Evolutionary conservation across 2,888 invertebrate genomes (phyloP).

Genomic region (Anthrax anthrax): DNA sequence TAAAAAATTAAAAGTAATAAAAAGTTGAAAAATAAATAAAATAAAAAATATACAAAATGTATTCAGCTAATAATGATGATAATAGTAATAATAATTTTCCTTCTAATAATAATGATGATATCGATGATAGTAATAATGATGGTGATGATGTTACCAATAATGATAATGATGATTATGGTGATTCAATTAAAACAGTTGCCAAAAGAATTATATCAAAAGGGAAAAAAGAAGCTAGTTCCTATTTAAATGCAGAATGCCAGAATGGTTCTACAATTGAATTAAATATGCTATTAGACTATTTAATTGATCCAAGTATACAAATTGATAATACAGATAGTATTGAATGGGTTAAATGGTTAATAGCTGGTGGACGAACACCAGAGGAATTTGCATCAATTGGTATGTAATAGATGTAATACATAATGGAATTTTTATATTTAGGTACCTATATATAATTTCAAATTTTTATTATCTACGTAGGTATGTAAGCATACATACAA

Average conservation of each 20-base stretch:
- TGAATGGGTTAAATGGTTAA: conserved; percentile 88
- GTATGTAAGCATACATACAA: background rate
- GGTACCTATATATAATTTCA: no score
- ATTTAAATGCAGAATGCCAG: conserved; percentile 71
- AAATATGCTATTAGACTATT: conserved; percentile 66
- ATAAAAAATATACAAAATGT: no score
- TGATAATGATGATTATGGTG: background rate
- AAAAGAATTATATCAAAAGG: conserved; percentile 47
- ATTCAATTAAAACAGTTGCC: conserved; percentile 1
- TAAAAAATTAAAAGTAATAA: no score
- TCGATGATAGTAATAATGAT: background rate
- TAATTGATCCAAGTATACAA: conserved; percentile 71
- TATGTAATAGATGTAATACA: conserved; percentile 36
- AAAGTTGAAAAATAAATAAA: no score
- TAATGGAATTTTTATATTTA: no score
- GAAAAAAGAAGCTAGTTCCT: conserved; percentile 71
- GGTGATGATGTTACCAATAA: no score
- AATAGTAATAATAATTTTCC: background rate
- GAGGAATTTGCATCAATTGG: conserved; percentile 87
- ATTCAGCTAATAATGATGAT: conserved; percentile 1
- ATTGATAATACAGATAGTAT: conserved; percentile 87
- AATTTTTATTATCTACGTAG: no score
- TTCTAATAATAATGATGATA: background rate
- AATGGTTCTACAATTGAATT: conserved; percentile 54
- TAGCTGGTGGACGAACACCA: conserved; percentile 84